Conservation (phyloP, 2,113 vertebrate genomes). For the Antigone vipio region DNA sequence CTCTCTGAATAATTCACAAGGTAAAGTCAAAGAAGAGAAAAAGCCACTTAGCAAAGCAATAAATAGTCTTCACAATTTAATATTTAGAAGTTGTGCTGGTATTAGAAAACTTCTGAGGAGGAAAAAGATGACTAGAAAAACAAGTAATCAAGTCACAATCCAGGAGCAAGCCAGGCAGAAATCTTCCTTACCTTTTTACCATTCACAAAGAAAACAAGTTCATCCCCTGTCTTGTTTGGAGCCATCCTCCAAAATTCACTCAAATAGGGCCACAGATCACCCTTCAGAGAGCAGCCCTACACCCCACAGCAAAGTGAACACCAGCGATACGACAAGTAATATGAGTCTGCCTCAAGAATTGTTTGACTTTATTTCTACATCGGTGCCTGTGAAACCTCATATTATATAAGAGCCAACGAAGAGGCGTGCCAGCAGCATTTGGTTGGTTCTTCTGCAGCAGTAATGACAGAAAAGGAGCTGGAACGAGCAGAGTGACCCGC, state of each 20-base stretch:
- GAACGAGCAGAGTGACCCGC: background rate
- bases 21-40: background rate
- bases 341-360: background rate
- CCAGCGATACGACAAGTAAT: background rate
- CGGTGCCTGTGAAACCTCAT: background rate
- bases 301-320: background rate
- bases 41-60: background rate
- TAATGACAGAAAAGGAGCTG: slow-evolving; percentile 39
- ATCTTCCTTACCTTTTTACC: slow-evolving; percentile 88
- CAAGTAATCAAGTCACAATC: background rate
- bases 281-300: background rate
- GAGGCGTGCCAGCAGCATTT: slow-evolving; percentile 48
- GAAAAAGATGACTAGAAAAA: background rate
- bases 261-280: background rate
- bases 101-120: background rate
- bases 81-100: background rate
- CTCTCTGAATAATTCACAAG: background rate
- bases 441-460: slow-evolving; percentile 41
- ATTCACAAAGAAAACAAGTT: slow-evolving; percentile 93
- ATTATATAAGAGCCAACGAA: slow-evolving; percentile 45
- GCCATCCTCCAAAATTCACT: slow-evolving; percentile 5
- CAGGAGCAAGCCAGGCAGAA: background rate
- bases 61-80: background rate
- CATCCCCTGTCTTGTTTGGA: slow-evolving; percentile 46
- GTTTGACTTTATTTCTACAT: slow-evolving; percentile 8